A percentile compares a stretch with the other conserved stretches of the same genome.
phyloP scores from a whole-genome alignment of 2,888 invertebrate genomes.

The Oscheius myriophilus region DNA sequence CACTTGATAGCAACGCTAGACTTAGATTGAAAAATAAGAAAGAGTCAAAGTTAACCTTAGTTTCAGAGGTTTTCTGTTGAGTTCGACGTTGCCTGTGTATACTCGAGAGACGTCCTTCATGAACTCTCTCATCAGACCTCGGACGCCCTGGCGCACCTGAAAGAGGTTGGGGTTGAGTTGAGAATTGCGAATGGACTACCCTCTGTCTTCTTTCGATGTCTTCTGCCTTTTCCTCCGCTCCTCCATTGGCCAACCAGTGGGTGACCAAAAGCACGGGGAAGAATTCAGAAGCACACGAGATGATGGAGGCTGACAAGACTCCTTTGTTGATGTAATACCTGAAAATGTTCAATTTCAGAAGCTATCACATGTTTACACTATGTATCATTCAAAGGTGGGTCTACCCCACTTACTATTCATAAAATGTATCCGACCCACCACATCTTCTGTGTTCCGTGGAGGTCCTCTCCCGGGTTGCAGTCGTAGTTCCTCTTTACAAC shows the following conservation, averaged over 20 bases:
- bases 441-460: constrained; percentile 66
- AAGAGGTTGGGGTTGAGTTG: constrained; percentile 1
- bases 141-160: constrained; percentile 46
- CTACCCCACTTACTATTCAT: background rate
- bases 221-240: constrained; percentile 68
- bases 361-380: background rate
- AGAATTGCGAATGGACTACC: constrained; percentile 27
- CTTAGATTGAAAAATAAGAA: background rate
- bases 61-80: constrained; percentile 32
- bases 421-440: constrained; percentile 46
- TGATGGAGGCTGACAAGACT: constrained; percentile 63
- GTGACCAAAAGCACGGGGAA: constrained; percentile 68
- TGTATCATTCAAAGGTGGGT: background rate
- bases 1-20: constrained; percentile 32
- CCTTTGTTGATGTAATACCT: constrained; percentile 60
- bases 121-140: constrained; percentile 63
- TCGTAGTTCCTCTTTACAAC: constrained; percentile 61
- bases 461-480: constrained; percentile 58
- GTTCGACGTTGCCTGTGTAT: constrained; percentile 45
- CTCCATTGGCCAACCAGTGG: constrained; percentile 69
- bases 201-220: constrained; percentile 57
- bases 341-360: background rate
- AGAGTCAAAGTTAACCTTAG: constrained; percentile 8
- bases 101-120: constrained; percentile 67
- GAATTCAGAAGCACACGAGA: constrained; percentile 69